Conservation (phyloP, 1,140 invertebrate genomes). For the Zaprionus tsacasi region DNA sequence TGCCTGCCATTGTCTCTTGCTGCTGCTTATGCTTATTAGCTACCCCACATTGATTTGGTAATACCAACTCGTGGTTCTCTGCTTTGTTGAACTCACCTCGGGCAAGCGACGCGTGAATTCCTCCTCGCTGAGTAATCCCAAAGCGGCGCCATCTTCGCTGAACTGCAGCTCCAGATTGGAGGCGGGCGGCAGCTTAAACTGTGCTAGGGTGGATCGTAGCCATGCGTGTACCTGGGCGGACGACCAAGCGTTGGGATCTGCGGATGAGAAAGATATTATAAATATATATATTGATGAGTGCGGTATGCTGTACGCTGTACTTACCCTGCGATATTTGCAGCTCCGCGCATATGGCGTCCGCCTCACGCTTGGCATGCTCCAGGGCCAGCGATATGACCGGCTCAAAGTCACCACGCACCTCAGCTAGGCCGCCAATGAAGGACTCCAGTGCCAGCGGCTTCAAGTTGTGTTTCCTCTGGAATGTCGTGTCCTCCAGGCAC, state of each 20-base stretch:
- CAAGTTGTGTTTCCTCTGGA: conserved; percentile 92
- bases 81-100: conserved; percentile 86
- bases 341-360: conserved; percentile 92
- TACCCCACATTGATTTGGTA: conserved; percentile 66
- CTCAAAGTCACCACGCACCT: conserved; percentile 89
- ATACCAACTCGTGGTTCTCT: conserved; percentile 13
- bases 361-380: conserved; percentile 93
- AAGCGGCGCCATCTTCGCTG: conserved; percentile 88
- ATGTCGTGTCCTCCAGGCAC: conserved; percentile 92
- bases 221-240: conserved; percentile 92
- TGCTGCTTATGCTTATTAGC: conserved; percentile 58
- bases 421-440: conserved; percentile 85
- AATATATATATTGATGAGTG: no score
- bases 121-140: conserved; percentile 91
- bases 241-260: conserved; percentile 95
- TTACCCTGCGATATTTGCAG: conserved; percentile 94
- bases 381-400: conserved; percentile 93
- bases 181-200: conserved; percentile 89
- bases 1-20: conserved; percentile 64
- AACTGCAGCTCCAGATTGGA: conserved; percentile 90
- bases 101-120: conserved; percentile 93
- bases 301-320: conserved; percentile 55
- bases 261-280: no score
- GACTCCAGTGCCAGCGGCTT: conserved; percentile 88
- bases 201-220: conserved; percentile 93